Evolutionary conservation across 2,113 vertebrate genomes (phyloP).

Genomic region (Daboia siamensis): DNA sequence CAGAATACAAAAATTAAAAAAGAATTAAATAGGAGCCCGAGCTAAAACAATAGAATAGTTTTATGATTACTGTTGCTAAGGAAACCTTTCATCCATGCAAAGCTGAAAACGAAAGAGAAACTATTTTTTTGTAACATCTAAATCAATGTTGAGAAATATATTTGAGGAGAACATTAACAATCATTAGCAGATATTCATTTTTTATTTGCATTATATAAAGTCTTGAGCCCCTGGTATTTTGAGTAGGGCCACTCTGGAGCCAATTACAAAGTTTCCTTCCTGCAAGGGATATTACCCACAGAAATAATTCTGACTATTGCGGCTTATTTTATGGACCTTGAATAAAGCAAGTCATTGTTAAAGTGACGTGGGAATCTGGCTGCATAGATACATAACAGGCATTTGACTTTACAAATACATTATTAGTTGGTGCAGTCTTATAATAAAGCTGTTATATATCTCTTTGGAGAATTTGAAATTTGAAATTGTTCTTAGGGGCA

Average conservation of each 20-base stretch:
- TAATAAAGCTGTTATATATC: background rate
- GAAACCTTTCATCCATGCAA: conserved; percentile 27
- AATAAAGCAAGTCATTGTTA: background rate
- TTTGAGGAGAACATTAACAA: background rate
- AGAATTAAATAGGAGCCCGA: too few species aligned
- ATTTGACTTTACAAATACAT: background rate
- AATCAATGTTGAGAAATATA: conserved; percentile 7
- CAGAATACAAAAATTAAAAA: too few species aligned
- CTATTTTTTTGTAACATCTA: background rate
- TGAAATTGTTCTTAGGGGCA: background rate
- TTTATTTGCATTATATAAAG: background rate
- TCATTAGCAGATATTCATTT: background rate
- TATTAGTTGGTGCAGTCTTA: background rate
- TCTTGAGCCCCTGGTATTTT: background rate
- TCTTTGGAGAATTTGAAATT: background rate
- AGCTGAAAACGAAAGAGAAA: background rate
- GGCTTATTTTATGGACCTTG: background rate
- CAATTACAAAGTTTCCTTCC: background rate
- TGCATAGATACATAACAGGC: background rate
- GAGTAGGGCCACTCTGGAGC: too few species aligned
- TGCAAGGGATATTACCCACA: background rate
- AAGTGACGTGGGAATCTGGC: background rate
- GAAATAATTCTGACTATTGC: background rate
- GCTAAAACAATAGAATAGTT: too few species aligned
- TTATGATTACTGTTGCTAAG: conserved; percentile 46